Evolutionary conservation across 2,888 invertebrate genomes (phyloP).

Genomic region (Acronicta alni): DNA sequence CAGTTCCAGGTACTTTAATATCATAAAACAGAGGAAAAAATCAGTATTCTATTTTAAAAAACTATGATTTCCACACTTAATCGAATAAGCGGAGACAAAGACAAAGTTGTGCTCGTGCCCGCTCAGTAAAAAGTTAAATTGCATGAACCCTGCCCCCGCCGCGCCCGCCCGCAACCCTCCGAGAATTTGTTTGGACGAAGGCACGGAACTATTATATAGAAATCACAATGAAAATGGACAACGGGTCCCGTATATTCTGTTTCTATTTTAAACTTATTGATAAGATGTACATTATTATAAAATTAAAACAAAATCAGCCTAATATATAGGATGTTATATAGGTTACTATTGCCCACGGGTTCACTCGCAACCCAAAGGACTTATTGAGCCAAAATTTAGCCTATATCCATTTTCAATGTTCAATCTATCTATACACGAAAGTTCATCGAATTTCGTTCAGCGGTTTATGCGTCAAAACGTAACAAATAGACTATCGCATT

Average conservation of each 20-base stretch:
- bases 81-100: conserved; percentile 73
- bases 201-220: conserved; percentile 47
- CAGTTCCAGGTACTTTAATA: not conserved
- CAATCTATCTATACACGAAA: no score
- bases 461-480: no score
- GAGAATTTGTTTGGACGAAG: conserved; percentile 62
- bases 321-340: no score
- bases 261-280: no score
- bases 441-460: no score
- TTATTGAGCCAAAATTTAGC: no score
- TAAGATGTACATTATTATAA: no score
- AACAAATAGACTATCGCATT: no score
- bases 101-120: conserved; percentile 66
- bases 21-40: conserved; percentile 19
- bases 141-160: conserved; percentile 60
- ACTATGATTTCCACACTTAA: conserved; percentile 68
- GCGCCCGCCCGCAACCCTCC: conserved; percentile 48
- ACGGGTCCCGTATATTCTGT: conserved; percentile 26
- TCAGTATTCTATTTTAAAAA: conserved; percentile 28
- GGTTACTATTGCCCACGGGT: no score
- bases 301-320: no score
- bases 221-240: conserved; percentile 40
- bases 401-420: no score
- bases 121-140: conserved; percentile 80
- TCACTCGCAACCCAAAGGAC: no score